A percentile compares a stretch with the other conserved stretches of the same genome.
Conservation (phyloP, 2,113 vertebrate genomes). For the Gallinago jamesoni region DNA sequence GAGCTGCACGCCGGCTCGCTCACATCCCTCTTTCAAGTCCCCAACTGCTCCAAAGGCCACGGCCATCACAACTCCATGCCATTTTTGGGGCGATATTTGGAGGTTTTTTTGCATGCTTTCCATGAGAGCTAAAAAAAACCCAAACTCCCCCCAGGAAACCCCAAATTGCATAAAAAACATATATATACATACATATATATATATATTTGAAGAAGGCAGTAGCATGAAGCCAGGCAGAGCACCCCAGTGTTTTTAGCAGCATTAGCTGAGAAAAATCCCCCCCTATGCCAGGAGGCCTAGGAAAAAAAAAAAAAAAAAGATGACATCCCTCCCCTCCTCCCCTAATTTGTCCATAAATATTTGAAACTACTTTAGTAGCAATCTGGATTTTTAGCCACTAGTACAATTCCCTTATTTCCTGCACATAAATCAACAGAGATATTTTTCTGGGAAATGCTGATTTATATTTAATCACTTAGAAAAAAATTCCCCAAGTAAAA, state of each 20-base stretch:
- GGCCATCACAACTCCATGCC: not conserved
- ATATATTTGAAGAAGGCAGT: not conserved
- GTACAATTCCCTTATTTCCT: slow-evolving; percentile 14
- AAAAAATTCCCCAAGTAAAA: not conserved
- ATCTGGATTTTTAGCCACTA: slow-evolving; percentile 13
- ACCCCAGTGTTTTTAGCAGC: slow-evolving; percentile 8
- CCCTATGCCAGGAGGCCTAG: not conserved
- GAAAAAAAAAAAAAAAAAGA: not conserved
- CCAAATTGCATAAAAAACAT: not conserved
- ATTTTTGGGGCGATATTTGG: not conserved
- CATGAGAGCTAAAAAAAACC: no score
- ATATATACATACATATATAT: no score
- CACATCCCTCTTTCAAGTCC: not conserved
- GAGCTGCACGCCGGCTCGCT: not conserved
- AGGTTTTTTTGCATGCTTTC: not conserved
- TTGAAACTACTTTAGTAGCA: slow-evolving; percentile 33
- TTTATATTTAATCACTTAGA: not conserved
- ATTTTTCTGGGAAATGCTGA: not conserved
- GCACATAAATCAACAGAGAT: not conserved
- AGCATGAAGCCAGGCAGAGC: not conserved
- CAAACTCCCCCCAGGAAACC: no score
- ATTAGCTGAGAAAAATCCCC: not conserved
- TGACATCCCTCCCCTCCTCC: not conserved
- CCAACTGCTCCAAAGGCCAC: not conserved
- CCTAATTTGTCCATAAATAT: slow-evolving; percentile 28